phyloP scores from a whole-genome alignment of 2,113 vertebrate species.

The Caretta caretta region DNA sequence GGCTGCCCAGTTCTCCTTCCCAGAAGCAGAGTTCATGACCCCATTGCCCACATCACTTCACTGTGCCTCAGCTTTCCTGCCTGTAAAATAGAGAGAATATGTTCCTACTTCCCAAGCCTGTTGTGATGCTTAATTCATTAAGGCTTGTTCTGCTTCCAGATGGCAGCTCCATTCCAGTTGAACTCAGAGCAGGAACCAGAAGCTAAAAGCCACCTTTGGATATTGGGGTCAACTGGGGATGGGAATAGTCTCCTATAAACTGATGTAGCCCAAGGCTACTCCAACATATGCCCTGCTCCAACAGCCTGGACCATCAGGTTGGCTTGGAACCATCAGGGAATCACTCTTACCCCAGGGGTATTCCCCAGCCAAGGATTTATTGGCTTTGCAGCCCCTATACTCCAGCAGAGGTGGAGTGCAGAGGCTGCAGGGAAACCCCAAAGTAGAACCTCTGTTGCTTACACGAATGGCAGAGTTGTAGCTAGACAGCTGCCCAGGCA shows the following conservation, averaged over 20 bases:
- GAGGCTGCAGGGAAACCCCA: not conserved
- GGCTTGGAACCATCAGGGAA: not conserved
- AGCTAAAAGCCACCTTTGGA: not conserved
- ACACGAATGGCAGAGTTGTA: conserved; percentile 70
- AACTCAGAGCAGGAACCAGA: not conserved
- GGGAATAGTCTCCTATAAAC: not conserved
- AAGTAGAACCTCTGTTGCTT: not conserved
- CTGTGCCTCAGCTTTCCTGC: not conserved
- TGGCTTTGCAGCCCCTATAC: rapidly evolving
- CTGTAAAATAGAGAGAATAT: not conserved
- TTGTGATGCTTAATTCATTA: not conserved
- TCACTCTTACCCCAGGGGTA: rapidly evolving
- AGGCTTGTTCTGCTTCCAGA: not conserved
- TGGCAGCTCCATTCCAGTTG: rapidly evolving
- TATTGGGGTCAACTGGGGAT: not conserved
- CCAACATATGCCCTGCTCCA: rapidly evolving
- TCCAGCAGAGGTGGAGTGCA: not conserved
- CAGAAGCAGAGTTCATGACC: not conserved
- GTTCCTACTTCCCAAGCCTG: not conserved
- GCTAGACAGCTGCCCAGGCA: conserved; percentile 69
- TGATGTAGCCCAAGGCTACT: not conserved
- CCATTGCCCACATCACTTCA: not conserved
- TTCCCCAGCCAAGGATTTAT: not conserved
- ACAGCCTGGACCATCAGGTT: rapidly evolving
- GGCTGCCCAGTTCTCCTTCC: not conserved